phyloP scores from a whole-genome alignment of 2,113 vertebrate species.

The Eptesicus fuscus region DNA sequence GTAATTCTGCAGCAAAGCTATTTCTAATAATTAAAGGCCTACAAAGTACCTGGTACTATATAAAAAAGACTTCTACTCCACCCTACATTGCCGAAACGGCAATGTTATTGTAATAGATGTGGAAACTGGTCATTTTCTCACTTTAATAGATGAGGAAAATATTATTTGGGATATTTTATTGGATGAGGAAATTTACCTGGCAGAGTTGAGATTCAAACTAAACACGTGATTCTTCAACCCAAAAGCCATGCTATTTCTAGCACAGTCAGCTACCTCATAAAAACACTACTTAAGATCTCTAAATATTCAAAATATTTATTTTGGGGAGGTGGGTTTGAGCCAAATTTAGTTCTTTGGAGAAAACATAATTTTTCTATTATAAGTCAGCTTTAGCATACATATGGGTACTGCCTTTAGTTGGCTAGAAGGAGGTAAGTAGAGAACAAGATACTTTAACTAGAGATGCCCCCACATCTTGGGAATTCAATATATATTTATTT shows the following conservation, averaged over 20 bases:
- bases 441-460: not conserved
- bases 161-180: constrained; percentile 39
- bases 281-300: not conserved
- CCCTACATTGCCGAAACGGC: not conserved
- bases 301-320: not conserved
- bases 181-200: constrained; percentile 16
- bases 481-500: not conserved
- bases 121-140: constrained; percentile 37
- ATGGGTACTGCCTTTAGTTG: not conserved
- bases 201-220: not conserved
- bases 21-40: not conserved
- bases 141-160: constrained; percentile 36
- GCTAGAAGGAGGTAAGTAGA: not conserved
- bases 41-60: too few relatives aligned
- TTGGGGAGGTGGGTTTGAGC: not conserved
- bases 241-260: not conserved
- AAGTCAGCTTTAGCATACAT: not conserved
- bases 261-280: constrained; percentile 2
- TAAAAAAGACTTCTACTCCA: not conserved
- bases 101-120: constrained; percentile 14
- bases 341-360: not conserved
- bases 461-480: not conserved
- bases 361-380: not conserved
- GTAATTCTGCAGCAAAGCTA: not conserved
- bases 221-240: not conserved